Conservation (phyloP, 2,113 vertebrate genomes). For the Rhodinocichla rosea region DNA sequence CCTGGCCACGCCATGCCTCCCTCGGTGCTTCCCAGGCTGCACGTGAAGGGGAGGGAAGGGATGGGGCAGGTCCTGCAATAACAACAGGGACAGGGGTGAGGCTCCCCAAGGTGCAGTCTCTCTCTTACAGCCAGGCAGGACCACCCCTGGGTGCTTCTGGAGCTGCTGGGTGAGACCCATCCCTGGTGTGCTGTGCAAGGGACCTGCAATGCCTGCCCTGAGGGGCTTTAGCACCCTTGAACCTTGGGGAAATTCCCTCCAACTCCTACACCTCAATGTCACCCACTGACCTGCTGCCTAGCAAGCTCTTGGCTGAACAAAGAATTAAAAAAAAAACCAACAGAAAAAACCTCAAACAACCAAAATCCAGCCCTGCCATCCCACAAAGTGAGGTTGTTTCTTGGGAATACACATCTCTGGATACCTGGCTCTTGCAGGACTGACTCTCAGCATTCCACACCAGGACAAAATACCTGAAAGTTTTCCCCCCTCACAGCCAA, state of each 20-base stretch:
- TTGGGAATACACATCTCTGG: background rate
- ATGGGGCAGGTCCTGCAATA: conserved; percentile 10
- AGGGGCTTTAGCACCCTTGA: background rate
- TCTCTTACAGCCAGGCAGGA: background rate
- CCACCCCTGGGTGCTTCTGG: background rate
- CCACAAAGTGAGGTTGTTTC: background rate
- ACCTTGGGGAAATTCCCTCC: background rate
- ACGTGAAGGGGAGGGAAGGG: background rate
- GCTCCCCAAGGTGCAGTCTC: background rate
- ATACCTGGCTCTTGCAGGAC: background rate
- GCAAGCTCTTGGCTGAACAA: background rate
- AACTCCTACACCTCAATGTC: background rate
- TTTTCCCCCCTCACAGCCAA: rapidly evolving
- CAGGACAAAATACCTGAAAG: background rate
- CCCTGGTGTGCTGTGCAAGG: background rate
- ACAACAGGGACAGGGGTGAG: background rate
- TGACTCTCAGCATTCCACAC: background rate
- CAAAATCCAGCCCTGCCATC: background rate
- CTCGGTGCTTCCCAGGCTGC: background rate
- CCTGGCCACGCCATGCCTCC: background rate
- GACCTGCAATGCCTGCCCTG: rapidly evolving
- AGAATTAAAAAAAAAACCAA: background rate
- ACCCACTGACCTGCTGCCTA: background rate
- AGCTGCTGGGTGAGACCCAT: background rate
- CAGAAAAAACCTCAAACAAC: rapidly evolving